Conservation (phyloP, 1,140 invertebrate genomes). For the Frieseomelitta varia region DNA sequence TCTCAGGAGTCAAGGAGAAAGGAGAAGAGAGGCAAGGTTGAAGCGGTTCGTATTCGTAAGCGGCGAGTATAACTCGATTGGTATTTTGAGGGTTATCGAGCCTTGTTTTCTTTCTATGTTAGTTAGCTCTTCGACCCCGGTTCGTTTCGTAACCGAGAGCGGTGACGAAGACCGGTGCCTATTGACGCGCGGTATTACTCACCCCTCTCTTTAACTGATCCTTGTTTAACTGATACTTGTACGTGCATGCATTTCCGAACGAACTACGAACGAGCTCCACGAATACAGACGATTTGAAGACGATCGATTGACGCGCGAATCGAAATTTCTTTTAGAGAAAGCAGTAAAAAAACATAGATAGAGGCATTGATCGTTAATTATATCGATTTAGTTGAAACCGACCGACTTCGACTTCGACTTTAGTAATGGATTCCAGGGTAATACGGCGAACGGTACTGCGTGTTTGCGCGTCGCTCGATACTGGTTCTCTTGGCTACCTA, state of each 20-base stretch:
- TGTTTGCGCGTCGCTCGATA: constrained; percentile 52
- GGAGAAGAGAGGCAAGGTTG: constrained; percentile 23
- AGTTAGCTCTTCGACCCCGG: constrained; percentile 12
- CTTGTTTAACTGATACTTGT: background rate
- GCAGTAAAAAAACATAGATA: background rate
- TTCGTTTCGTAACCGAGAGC: background rate
- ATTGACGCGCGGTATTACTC: constrained; percentile 17
- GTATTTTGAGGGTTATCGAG: constrained; percentile 49
- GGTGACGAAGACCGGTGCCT: constrained; percentile 17
- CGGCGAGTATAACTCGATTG: constrained; percentile 47
- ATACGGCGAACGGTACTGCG: constrained; percentile 47
- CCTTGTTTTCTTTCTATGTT: constrained; percentile 39
- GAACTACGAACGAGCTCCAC: background rate
- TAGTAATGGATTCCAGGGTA: constrained; percentile 38
- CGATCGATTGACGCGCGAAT: background rate
- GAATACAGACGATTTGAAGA: background rate
- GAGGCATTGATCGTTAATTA: background rate
- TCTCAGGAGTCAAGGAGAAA: constrained; percentile 1
- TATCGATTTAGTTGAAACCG: background rate
- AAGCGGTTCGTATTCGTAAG: constrained; percentile 21
- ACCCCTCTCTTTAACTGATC: background rate
- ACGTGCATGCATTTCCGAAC: background rate
- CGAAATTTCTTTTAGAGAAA: background rate
- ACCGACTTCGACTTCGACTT: constrained; percentile 4
- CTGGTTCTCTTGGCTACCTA: constrained; percentile 62